Conservation (phyloP, 2,113 vertebrate genomes). For the Sus scrofa region T2T-Sscrofa CM000818.6:79758501-79759000, state of each 20-base stretch:
- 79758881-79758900: constrained; percentile 10
- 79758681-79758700: not conserved
- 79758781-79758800: constrained; percentile 26
- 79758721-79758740: constrained; percentile 21
- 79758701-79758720: constrained; percentile 18
- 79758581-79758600: constrained; percentile 45
- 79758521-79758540: too few relatives aligned
- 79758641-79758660: not conserved
- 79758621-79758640: constrained; percentile 56
- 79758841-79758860: not conserved
- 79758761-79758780: not conserved
- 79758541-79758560: too few relatives aligned
- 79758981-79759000: not conserved
- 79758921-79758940: not conserved
- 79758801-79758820: constrained; percentile 22
- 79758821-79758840: constrained; percentile 21
- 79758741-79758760: constrained; percentile 17
- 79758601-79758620: not conserved
- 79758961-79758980: not conserved
- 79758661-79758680: constrained; percentile 45
- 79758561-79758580: too few relatives aligned
- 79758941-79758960: constrained; percentile 1
- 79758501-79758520: too few relatives aligned
- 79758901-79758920: not conserved
- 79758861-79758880: constrained; percentile 34